Conservation (phyloP, 2,797 vertebrate species). For the Melanotaenia pygmaea region DNA sequence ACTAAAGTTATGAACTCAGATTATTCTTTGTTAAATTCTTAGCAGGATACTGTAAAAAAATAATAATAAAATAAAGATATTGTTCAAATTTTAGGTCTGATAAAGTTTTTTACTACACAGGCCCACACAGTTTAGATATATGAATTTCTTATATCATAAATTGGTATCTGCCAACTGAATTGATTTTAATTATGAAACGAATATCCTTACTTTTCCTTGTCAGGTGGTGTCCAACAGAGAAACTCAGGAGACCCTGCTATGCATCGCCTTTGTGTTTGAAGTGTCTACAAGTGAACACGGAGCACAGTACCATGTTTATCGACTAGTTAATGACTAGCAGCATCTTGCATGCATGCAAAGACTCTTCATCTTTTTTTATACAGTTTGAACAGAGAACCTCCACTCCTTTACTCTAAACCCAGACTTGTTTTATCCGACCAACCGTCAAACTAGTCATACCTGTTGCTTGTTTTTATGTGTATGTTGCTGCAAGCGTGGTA, state of each 20-base stretch:
- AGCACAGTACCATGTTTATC: constrained; percentile 96
- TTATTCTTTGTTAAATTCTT: too few species aligned
- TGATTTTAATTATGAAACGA: not conserved
- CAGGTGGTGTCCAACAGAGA: constrained; percentile 97
- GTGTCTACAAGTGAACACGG: constrained; percentile 95
- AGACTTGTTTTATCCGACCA: constrained; percentile 62
- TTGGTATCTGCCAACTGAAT: not conserved
- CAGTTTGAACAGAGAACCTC: constrained; percentile 54
- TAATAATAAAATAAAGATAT: too few species aligned
- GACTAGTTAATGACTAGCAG: constrained; percentile 94
- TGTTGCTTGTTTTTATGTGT: constrained; percentile 37
- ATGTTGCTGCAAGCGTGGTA: constrained; percentile 19
- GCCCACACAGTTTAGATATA: not conserved
- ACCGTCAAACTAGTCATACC: constrained; percentile 70
- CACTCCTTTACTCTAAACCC: constrained; percentile 38
- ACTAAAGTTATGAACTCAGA: not conserved
- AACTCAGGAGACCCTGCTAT: constrained; percentile 96
- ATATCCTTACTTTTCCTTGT: not conserved
- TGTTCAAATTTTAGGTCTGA: too few species aligned
- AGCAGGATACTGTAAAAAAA: too few species aligned
- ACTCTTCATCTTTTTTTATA: constrained; percentile 67
- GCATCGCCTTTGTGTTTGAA: constrained; percentile 96
- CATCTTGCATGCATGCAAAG: constrained; percentile 52
- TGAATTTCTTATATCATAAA: not conserved
- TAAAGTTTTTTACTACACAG: too few species aligned